A percentile compares a stretch with the other conserved stretches of the same genome.
Evolutionary conservation across 2,113 vertebrate genomes (phyloP).

Genomic region (Hippolais icterina): DNA sequence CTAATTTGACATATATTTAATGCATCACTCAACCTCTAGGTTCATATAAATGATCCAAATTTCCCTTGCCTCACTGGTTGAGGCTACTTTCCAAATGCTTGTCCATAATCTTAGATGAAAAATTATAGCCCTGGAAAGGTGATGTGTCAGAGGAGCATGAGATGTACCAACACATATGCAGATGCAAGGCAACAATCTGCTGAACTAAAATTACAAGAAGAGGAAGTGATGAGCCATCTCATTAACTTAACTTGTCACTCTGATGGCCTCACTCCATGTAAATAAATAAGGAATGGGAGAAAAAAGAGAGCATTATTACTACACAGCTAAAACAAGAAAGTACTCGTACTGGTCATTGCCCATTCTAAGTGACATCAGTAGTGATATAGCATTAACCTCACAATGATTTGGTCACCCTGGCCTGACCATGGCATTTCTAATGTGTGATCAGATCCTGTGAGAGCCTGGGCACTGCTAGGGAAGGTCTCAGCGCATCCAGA

Average conservation of each 20-base stretch:
- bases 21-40: constrained; percentile 43
- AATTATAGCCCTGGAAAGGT: constrained; percentile 61
- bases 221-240: constrained; percentile 29
- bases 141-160: constrained; percentile 36
- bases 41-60: constrained; percentile 66
- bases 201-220: constrained; percentile 54
- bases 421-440: background rate
- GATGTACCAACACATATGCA: background rate
- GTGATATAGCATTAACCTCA: background rate
- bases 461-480: background rate
- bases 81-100: constrained; percentile 57
- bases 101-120: constrained; percentile 55
- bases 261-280: constrained; percentile 1
- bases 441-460: background rate
- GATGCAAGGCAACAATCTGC: constrained; percentile 28
- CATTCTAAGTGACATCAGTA: background rate
- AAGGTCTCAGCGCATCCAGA: background rate
- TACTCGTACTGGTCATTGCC: background rate
- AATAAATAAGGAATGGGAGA: constrained; percentile 1
- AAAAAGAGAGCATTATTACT: background rate
- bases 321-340: background rate
- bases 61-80: background rate
- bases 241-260: constrained; percentile 46
- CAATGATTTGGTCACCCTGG: background rate
- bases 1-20: constrained; percentile 70